Evolutionary conservation across 2,113 vertebrate species (phyloP).

Genomic region (Zosterops borbonicus): DNA sequence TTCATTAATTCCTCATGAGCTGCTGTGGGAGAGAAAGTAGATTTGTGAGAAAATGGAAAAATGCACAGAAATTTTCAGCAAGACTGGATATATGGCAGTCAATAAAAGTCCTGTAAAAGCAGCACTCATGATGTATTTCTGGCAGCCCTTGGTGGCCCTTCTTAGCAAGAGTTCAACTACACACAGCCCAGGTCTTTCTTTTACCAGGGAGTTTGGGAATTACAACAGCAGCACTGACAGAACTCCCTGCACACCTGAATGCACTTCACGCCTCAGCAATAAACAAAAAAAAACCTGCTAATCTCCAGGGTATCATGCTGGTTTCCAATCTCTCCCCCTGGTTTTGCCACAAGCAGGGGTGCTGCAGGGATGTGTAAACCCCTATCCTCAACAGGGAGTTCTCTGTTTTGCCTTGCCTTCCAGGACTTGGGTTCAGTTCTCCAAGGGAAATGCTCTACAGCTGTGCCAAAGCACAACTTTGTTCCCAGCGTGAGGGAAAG

Average conservation of each 20-base stretch:
- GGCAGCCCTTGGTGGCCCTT: not conserved
- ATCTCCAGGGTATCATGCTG: fast-evolving
- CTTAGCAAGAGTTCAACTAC: not conserved
- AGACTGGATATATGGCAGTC: not conserved
- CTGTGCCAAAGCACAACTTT: not conserved
- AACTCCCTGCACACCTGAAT: not conserved
- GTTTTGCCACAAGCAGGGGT: not conserved
- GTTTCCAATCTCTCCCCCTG: not conserved
- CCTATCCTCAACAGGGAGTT: not conserved
- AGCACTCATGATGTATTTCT: not conserved
- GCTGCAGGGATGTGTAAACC: not conserved
- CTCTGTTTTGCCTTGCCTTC: not conserved
- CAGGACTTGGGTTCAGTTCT: not conserved
- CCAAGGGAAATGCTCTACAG: not conserved
- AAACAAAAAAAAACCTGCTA: not conserved
- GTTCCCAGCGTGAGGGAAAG: fast-evolving
- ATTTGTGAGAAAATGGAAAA: not conserved
- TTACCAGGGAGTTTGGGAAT: not conserved
- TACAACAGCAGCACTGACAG: fast-evolving
- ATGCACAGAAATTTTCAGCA: not conserved
- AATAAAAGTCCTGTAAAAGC: not conserved
- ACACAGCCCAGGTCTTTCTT: not conserved
- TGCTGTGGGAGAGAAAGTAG: not conserved
- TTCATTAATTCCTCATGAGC: not conserved
- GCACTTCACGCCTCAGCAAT: not conserved